Evolutionary conservation across 2,888 invertebrate species (phyloP), one percentile per base, ranked within the genome.

Genomic region (Diadromus collaris): DNA sequence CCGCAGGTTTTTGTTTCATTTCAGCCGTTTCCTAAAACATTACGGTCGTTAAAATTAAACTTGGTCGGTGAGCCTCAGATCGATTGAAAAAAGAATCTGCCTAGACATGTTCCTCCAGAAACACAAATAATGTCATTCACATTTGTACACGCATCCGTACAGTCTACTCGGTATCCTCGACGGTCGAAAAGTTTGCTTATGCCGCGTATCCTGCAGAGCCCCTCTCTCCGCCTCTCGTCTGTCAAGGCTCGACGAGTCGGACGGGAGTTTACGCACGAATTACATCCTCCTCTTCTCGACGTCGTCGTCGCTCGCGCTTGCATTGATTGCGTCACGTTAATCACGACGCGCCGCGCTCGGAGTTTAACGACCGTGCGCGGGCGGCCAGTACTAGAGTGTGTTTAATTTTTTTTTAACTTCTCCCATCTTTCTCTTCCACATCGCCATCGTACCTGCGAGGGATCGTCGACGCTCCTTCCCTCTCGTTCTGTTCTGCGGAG

Each of bases 291-390:
- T 60, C 65, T 65, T 27, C 16, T 21, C 65, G 13, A 32, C 64
- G 48, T 32, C 65, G 48, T 48, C 65, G 65, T 32, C 48, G 48
- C 41, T 60, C 48, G 65, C 46, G 44, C 44, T 68, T 21, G 73
- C 77, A 77, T 80, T 77, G 77, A 83, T 82, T 64, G 80, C 75
- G 64, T 65, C 67, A 67, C 76, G 73, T 78, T 80, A 76, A 83
- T 83, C 67, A 77, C 72, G 72, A 75, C 64, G 69, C 72, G 67
- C 74, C 76, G 67, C 71, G 78, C 69, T 69, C 72, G 60, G 76
- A 72, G 78, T 76, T 78, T 76, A 81, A 78, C 63, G 77, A 81
- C 58, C 71, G 56, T 74, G 56, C 63, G 46, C 41, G 65, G 65
- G 65, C 48, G 48, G 51, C 29, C 46, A 32, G 32, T 32, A 64